Evolutionary conservation across 2,888 invertebrate species (phyloP).

Genomic region (Dicycla oo): DNA sequence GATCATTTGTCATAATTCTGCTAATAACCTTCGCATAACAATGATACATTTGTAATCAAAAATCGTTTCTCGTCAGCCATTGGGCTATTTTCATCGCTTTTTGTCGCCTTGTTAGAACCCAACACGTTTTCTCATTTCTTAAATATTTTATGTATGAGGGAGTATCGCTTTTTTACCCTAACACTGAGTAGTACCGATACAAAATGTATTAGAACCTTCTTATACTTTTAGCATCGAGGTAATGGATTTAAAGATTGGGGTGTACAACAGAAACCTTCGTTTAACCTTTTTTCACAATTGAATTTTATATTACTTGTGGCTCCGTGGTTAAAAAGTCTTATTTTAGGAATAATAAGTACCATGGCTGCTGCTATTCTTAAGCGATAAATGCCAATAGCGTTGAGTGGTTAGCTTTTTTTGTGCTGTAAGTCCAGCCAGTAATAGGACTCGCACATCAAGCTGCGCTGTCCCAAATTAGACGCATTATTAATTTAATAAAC

Average conservation of each 20-base stretch:
- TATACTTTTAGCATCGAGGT: conserved; percentile 39
- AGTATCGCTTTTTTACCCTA: conserved; percentile 30
- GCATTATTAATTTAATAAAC: too few relatives aligned
- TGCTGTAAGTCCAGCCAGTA: too few relatives aligned
- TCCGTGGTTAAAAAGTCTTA: conserved; percentile 18
- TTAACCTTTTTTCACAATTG: conserved; percentile 42
- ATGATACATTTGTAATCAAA: conserved; percentile 45
- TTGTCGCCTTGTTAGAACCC: conserved; percentile 22
- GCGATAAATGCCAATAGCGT: too few relatives aligned
- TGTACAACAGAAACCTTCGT: conserved; percentile 24
- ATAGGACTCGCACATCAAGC: too few relatives aligned
- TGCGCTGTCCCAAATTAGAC: too few relatives aligned
- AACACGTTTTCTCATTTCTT: conserved; percentile 44
- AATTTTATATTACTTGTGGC: conserved; percentile 43
- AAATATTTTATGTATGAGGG: conserved; percentile 53
- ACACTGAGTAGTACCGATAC: conserved; percentile 25
- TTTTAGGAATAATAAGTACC: background rate
- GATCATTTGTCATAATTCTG: conserved; percentile 52
- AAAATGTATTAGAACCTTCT: conserved; percentile 57
- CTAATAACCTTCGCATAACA: conserved; percentile 33
- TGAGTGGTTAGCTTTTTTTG: too few relatives aligned
- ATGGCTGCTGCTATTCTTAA: background rate
- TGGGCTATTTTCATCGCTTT: conserved; percentile 38
- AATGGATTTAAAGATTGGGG: conserved; percentile 56
- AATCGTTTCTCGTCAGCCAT: conserved; percentile 37